Conservation (phyloP, 1,140 invertebrate species). For the Parapsyche elsis region DNA sequence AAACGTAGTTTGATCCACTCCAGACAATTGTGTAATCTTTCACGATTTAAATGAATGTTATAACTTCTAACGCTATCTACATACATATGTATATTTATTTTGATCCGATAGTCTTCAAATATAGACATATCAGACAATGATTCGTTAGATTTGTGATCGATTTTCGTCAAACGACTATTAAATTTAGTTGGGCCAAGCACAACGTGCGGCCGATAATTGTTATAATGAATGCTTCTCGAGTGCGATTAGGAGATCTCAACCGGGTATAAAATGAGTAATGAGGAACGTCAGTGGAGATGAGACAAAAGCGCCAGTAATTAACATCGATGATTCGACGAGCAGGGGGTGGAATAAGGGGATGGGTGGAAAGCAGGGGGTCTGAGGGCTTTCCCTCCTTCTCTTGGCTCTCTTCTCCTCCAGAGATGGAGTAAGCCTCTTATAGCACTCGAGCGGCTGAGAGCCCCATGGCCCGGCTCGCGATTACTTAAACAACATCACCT, state of each 20-base stretch:
- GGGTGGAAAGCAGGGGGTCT: too few species aligned
- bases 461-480: slow-evolving; percentile 40
- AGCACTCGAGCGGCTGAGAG: slow-evolving; percentile 47
- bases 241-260: not conserved
- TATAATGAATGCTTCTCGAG: slow-evolving; percentile 12
- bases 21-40: too few species aligned
- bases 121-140: too few species aligned
- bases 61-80: too few species aligned
- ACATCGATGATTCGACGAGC: slow-evolving; percentile 21
- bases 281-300: slow-evolving; percentile 22
- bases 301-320: slow-evolving; percentile 31
- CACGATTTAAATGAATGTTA: too few species aligned
- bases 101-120: too few species aligned
- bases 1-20: too few species aligned
- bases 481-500: slow-evolving; percentile 52
- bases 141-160: too few species aligned
- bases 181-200: too few species aligned
- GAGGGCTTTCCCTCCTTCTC: not conserved
- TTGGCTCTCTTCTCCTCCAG: not conserved
- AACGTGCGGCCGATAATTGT: not conserved
- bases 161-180: too few species aligned
- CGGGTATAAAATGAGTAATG: not conserved
- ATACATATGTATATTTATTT: too few species aligned
- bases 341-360: not conserved
- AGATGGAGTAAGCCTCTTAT: slow-evolving; percentile 48